Evolutionary conservation across 2,797 vertebrate species (phyloP), one percentile per base, ranked within the genome.

Genomic region (Emys orbicularis): DNA sequence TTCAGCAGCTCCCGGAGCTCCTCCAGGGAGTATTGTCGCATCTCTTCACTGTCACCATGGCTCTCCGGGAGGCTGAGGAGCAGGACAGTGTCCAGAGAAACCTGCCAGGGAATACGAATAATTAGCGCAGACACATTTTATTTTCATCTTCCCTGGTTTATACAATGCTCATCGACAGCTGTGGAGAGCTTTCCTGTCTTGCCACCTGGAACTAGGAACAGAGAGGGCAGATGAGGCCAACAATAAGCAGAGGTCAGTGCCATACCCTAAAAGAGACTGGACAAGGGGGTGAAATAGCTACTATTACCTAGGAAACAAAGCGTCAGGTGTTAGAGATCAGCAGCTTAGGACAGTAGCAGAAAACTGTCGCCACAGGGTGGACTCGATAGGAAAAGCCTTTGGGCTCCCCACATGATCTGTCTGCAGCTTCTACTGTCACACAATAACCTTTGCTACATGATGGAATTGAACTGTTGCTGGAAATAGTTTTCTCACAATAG

Each of bases 1-100:
- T 99, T 99, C 95, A 99, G 98, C 76, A 99, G 98, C 37, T 99
- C 99, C 8, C 98, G 97, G 41, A 99, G 98, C 76, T 99, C 99
- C 31, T 99, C 99, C 7, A 99, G 97, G 0, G 98, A 98, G 94
- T 99, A 99, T 16, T 57, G 77, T 41, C 99, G 98, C 1, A 80
- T 88, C 34, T 98, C 95, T 27, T 81, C 90, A 0, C 84, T 80
- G 0, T 93, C 98, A 6, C 98, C 98, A 2, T 98, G 98, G 47
- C 98, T 98, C 88, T 99, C 99, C 0, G 93, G 97, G n/a, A 99
- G 99, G 77, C 95, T 96, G 87, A 99, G 96, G 94, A 29, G 91
- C 79, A 99, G 92, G 34, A 99, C 98, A 0, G 90, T 98, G 87
- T 99, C 99, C 83, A 99, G 95, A 87, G 98, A 99, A 89, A 99